These are phyloP conservation scores for Spodoptera littoralis DNA, from an alignment of 2,888 invertebrate genomes.

Conservation along the genomic window DNA sequence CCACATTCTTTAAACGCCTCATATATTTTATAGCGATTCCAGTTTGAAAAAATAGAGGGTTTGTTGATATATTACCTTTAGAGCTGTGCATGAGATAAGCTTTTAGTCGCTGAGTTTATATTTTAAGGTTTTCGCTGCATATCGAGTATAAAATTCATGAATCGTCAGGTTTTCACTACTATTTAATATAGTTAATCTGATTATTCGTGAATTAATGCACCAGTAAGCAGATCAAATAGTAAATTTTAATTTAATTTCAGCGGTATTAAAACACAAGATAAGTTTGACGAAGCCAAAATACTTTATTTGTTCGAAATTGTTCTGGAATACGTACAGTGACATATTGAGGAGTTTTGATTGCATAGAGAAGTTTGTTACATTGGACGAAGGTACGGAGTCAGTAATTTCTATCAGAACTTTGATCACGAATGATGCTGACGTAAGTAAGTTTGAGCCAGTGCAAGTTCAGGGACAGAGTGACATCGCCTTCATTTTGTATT, in stretches of 20 bases:
- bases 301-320: slow-evolving; percentile 89
- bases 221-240: slow-evolving; percentile 10
- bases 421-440: slow-evolving; percentile 61
- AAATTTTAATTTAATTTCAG: slow-evolving; percentile 72
- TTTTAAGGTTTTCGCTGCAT: too few relatives aligned
- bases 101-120: too few relatives aligned
- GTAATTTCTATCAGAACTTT: slow-evolving; percentile 64
- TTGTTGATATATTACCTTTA: neutral
- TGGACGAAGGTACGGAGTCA: slow-evolving; percentile 64
- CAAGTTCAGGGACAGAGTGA: slow-evolving; percentile 80
- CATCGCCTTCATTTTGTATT: slow-evolving; percentile 87
- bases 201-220: neutral
- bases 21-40: slow-evolving; percentile 39
- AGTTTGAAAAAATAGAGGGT: slow-evolving; percentile 11
- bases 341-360: slow-evolving; percentile 66
- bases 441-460: slow-evolving; percentile 76
- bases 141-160: neutral
- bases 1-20: slow-evolving; percentile 42
- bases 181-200: too few relatives aligned
- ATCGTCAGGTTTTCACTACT: neutral
- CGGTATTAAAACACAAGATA: slow-evolving; percentile 90
- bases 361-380: slow-evolving; percentile 67
- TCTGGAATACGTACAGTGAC: slow-evolving; percentile 78
- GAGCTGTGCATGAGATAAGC: neutral
- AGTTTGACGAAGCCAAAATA: slow-evolving; percentile 90